These are phyloP conservation scores for Hydractinia symbiolongicarpus DNA, from an alignment of 30 jellyfish, hydroid and myxozoan species.

Conservation along the genomic window DNA sequence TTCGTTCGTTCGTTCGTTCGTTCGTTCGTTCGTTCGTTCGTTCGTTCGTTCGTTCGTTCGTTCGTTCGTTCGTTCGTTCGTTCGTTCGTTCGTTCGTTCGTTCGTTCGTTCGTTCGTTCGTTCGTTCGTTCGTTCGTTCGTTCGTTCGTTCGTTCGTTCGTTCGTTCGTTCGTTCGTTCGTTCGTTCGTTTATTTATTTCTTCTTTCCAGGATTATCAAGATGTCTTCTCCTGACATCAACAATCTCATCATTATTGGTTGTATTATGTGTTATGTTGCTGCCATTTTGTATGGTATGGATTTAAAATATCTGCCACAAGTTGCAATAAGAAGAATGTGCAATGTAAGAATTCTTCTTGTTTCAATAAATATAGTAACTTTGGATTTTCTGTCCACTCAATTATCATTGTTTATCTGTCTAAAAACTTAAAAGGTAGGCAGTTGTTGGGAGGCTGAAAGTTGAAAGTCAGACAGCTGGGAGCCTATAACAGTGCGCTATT, in stretches of 20 bases:
- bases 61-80: no score
- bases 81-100: no score
- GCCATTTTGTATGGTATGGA: slow-evolving; percentile 64
- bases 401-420: not conserved
- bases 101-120: no score
- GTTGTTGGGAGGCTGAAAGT: no score
- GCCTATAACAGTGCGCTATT: no score
- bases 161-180: no score
- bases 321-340: slow-evolving; percentile 40
- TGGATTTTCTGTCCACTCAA: not conserved
- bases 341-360: slow-evolving; percentile 30
- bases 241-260: slow-evolving; percentile 66
- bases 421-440: not conserved
- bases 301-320: slow-evolving; percentile 33
- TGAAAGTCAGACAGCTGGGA: no score
- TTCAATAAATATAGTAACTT: not conserved
- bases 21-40: no score
- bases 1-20: not conserved
- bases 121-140: no score
- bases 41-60: no score
- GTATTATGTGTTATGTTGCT: slow-evolving; percentile 55
- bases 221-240: slow-evolving; percentile 83
- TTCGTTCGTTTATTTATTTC: not conserved
- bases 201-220: slow-evolving; percentile 42
- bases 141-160: no score